Evolutionary conservation across 2,797 vertebrate genomes (phyloP).

Genomic region (Tympanoctomys barrerae): DNA sequence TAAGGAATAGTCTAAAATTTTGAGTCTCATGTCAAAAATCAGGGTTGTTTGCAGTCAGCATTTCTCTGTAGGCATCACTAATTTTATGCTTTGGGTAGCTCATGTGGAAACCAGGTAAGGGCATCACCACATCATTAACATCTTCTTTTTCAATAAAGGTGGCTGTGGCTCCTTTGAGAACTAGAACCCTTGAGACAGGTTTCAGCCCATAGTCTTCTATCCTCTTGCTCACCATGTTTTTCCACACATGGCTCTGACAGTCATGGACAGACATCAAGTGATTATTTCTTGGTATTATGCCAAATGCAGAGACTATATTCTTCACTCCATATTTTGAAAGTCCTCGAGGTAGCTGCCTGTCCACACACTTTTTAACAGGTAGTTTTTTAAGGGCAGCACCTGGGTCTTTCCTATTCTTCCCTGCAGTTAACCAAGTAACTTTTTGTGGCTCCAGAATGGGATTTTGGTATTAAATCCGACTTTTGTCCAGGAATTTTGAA

Average conservation of each 20-base stretch:
- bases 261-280: constrained; percentile 99
- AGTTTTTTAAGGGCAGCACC: constrained; percentile 96
- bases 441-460: constrained; percentile 98
- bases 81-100: constrained; percentile 96
- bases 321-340: constrained; percentile 97
- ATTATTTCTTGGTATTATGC: constrained; percentile 98
- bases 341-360: constrained; percentile 97
- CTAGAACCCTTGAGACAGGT: constrained; percentile 95
- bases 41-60: too few species aligned
- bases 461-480: constrained; percentile 98
- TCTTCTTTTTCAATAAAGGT: constrained; percentile 93
- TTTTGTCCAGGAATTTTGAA: constrained; percentile 96
- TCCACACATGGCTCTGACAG: constrained; percentile 99
- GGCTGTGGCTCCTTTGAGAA: constrained; percentile 96
- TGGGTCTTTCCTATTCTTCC: constrained; percentile 97
- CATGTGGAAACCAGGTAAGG: constrained; percentile 97
- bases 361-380: constrained; percentile 97
- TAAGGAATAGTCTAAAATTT: too few species aligned
- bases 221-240: constrained; percentile 97
- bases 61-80: too few species aligned
- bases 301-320: constrained; percentile 97
- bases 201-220: constrained; percentile 96
- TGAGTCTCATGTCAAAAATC: too few species aligned
- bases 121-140: constrained; percentile 95
- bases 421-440: constrained; percentile 97